A percentile compares a stretch with the other conserved stretches of the same genome.
phyloP scores from a whole-genome alignment of 2,797 vertebrate genomes.

The Anniella stebbinsi region DNA sequence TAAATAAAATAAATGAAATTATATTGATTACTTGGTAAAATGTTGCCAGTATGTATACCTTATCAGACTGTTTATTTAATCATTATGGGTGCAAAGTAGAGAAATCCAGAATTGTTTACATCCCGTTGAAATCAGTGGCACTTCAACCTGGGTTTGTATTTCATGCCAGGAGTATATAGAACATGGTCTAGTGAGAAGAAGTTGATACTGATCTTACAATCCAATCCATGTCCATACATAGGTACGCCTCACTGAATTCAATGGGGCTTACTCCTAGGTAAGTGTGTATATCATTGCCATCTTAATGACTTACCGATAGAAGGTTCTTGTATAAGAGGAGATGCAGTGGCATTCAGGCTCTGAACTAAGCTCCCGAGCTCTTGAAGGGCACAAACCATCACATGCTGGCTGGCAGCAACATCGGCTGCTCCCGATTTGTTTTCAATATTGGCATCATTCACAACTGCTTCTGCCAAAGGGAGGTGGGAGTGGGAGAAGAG shows the following conservation, averaged over 20 bases:
- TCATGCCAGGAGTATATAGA: neutral
- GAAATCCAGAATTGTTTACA: neutral
- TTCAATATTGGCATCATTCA: conserved; percentile 94
- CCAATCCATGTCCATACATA: neutral
- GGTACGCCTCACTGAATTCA: neutral
- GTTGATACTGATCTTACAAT: neutral
- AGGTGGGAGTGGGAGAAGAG: neutral
- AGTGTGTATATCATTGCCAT: too few relatives aligned
- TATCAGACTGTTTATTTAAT: neutral
- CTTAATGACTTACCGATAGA: conserved; percentile 86
- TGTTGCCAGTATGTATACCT: neutral
- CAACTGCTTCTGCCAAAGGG: conserved; percentile 88
- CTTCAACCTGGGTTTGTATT: neutral
- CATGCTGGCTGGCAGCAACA: conserved; percentile 96
- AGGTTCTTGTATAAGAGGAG: conserved; percentile 96
- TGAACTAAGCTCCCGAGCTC: conserved; percentile 97
- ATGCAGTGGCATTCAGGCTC: conserved; percentile 94
- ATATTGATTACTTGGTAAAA: neutral
- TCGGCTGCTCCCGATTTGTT: conserved; percentile 93
- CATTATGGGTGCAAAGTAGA: neutral
- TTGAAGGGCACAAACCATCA: conserved; percentile 98
- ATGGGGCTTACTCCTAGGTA: neutral
- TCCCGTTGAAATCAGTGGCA: neutral
- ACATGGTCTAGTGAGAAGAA: neutral
- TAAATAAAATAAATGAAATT: neutral